Evolutionary conservation across 1,140 invertebrate genomes (phyloP), one percentile per base, ranked within the genome.

Genomic region (Rhyacophila brunnea): DNA sequence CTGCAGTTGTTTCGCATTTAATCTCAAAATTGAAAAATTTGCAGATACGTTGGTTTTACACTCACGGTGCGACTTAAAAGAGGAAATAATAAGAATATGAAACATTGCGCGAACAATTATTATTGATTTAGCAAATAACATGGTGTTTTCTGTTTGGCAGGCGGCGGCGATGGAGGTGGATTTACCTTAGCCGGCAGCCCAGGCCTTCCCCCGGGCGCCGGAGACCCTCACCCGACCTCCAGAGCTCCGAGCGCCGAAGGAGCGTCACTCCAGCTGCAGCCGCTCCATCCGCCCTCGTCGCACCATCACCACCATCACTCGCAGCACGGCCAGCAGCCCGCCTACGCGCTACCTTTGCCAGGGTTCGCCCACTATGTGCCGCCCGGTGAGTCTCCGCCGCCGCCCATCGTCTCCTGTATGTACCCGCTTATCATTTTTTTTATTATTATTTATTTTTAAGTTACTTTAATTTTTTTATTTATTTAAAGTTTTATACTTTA

Each of bases 281-380:
- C 28, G 14, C 14, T 19, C 6, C 54, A 18, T 28, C 32, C 36
- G 35, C 50, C 46, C 34, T 53, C 28, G 53, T 38, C 19, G 13
- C 53, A 43, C 40, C 38, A 15, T 11, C 50, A 52, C n/a, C 36
- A 40, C n/a, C 55, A 58, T 4, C 60, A 43, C 43, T 35, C 45
- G 32, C 57, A 59, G 35, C 53, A 38, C 4, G 52, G 38, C 11
- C 52, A 42, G 44, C 55, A 48, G 2, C 40, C 61, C 1, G 52
- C 59, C 35, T 59, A 55, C 38, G 58, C 48, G 18, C 14, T 43
- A 2, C 46, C 57, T 3, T 40, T 64, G 34, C 62, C 62, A 1
- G 62, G 50, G 4, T 64, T 64, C 43, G 62, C 62, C 14, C 62
- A 64, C 23, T 64, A 64, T 23, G 55, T 56, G 28, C 56, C 62